Evolutionary conservation across 2,797 vertebrate genomes (phyloP), one percentile per base, ranked within the genome.

Genomic region (Mallotus villosus): DNA sequence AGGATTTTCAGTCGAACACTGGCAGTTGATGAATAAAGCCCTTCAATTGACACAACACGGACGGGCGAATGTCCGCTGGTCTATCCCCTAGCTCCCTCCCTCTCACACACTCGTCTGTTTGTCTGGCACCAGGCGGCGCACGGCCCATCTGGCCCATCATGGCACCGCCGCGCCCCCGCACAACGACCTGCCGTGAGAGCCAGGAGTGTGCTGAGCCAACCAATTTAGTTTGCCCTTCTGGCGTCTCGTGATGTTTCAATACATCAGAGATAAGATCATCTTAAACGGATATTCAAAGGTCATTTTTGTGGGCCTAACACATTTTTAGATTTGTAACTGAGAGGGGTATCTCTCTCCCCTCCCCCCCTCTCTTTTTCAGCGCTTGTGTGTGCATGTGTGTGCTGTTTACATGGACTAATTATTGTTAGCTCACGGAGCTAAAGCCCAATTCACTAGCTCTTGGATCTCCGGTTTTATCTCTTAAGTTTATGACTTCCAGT

Each of bases 11-110:
- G 92, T 85, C 94, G 93, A 91, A 91, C 86, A 32, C 95, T 94
- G 55, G 92, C 94, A 81, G 94, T 93, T 92, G 94, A 96, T 63
- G 93, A 94, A 86, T 93, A 93, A 89, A 95, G 95, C 81, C 95
- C 96, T 93, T 97, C 94, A 91, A 93, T 91, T 84, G 95, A 95
- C 92, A 95, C 92, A 53, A 41, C 25, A 27, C 93, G 93, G 79
- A 76, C 75, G 90, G 92, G 86, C 93, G 91, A 68, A 92, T 92
- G 88, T 67, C 49, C 66, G 60, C 59, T 71, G 61, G 24, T 27
- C 49, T 22, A 19, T 29, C 66, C 51, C 55, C 25, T 9, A 19
- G 19, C 55, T 59, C 55, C 67, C 29, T 60, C 34, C 57, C 57
- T 69, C 67, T 34, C 37, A 72, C 22, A 68, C 65, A 64, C 27